phyloP scores from a whole-genome alignment of 2,888 invertebrate genomes.

The Gonocerus acuteangulatus region DNA sequence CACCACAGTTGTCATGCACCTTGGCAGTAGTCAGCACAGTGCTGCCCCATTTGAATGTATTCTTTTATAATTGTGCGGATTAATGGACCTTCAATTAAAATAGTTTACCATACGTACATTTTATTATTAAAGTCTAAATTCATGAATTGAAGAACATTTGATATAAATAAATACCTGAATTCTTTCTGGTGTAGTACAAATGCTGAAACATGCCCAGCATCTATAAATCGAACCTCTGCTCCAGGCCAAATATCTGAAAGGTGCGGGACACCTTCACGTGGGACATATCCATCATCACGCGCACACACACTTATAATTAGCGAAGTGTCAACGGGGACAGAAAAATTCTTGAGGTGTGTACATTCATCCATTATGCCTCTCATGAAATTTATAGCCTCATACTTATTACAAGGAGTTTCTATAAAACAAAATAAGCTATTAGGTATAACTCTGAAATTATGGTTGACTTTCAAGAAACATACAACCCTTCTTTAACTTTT shows the following conservation, averaged over 20 bases:
- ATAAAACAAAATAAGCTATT: not conserved
- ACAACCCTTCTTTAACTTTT: no score
- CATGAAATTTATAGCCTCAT: conserved; percentile 86
- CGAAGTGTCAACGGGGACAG: conserved; percentile 74
- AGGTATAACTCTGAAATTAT: no score
- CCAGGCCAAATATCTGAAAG: conserved; percentile 90
- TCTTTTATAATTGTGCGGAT: no score
- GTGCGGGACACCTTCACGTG: conserved; percentile 70
- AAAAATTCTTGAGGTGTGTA: conserved; percentile 90
- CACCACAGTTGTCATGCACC: no score
- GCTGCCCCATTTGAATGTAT: no score
- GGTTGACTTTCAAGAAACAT: no score
- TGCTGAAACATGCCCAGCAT: conserved; percentile 83
- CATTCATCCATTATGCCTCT: conserved; percentile 97
- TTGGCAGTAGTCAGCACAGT: no score
- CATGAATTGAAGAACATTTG: no score
- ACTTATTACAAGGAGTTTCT: conserved; percentile 16
- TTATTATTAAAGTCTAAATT: no score
- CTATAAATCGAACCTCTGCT: conserved; percentile 75
- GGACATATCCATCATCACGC: conserved; percentile 82
- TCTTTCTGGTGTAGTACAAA: conserved; percentile 78
- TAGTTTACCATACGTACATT: no score
- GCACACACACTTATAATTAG: conserved; percentile 87
- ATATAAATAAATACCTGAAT: conserved; percentile 86
- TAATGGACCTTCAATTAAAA: no score